Evolutionary conservation across 2,888 invertebrate species (phyloP), one percentile per base, ranked within the genome.

Genomic region (Watsonalla binaria): DNA sequence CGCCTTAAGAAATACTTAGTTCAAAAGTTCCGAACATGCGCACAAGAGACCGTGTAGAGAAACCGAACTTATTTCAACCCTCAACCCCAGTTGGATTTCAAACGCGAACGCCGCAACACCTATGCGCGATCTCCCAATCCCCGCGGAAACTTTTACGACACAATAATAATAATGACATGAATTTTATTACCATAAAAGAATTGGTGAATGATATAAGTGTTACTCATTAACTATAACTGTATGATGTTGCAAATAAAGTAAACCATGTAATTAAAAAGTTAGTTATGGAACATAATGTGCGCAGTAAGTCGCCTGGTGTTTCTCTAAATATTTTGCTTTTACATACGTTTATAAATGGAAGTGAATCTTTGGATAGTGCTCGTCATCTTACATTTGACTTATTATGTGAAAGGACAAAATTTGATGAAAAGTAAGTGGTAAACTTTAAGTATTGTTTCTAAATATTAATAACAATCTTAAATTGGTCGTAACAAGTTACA

Each of bases 231-330:
- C 8, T 5, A 11, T 42, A 11, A 5, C 8, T 11, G 42, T 57
- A 47, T 54, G 35, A 51, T 46, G 46, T 4, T 15, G 54, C 45
- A 55, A 53, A 57, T 11, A 42, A 42, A 42, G 11, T 33, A 54
- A 49, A 54, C 46, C 47, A 54, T 48, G 47, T 55, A 54, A 54
- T 56, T 51, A 34, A 52, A 62, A 66, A 67, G 65, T 70, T 72
- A 85, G 85, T 84, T 71, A 88, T 88, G 89, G 88, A 86, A 85
- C 75, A 83, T 62, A 71, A 88, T 87, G 86, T 65, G 55, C 62
- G 58, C 59, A 53, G 61, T 56, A 65, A 64, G 66, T 68, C 66
- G 57, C 63, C 68, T 69, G 58, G 66, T 60, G 68, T 74, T 80
- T 71, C 76, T 74, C 71, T 87, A 74, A 83, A 78, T 71, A 66